Evolutionary conservation across 2,888 invertebrate species (phyloP), one percentile per base, ranked within the genome.

Genomic region (Phalangium opilio): DNA sequence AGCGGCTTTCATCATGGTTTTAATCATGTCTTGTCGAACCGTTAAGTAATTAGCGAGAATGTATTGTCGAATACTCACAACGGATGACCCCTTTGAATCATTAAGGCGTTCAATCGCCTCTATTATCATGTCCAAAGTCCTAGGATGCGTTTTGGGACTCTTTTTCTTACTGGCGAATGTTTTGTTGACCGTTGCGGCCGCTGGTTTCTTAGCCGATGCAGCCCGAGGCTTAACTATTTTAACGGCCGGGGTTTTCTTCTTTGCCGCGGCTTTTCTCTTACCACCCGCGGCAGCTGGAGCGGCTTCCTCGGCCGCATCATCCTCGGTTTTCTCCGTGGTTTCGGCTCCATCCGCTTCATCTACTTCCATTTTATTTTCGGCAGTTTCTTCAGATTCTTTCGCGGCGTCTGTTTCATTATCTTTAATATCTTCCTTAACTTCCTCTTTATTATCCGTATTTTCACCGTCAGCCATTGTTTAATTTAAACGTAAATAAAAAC

Each of bases 21-120:
- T 52, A 18, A 52, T 48, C 52, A 52, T 52, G 40, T 52, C 50
- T n/a, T 48, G 41, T 8, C 52, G 36, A 21, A 52, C 52, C 5
- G 52, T 52, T 33, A 45, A 47, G 43, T 51, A 51, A 21, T 41
- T 52, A 5, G 46, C 48, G 11, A 50, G 19, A 39, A 52, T 52
- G 48, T 50, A 52, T 3, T 47, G 42, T 10, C 49, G 42, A 17
- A 52, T 48, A 12, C 48, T 48, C 27, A 50, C 50, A 14, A 50
- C 50, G 3, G 52, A 52, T 4, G 52, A 50, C 2, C 52, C 52
- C 20, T 46, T 35, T 3, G 40, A 11, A 32, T 52, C 50, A n/a
- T 49, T 39, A 19, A 52, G 17, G 7, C 35, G 45, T 20, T 43
- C 20, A 14, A 52, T 35, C 3, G 50, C 52, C 33, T 52, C 52